Conservation (phyloP, 2,888 invertebrate species). For the Salticus scenicus region DNA sequence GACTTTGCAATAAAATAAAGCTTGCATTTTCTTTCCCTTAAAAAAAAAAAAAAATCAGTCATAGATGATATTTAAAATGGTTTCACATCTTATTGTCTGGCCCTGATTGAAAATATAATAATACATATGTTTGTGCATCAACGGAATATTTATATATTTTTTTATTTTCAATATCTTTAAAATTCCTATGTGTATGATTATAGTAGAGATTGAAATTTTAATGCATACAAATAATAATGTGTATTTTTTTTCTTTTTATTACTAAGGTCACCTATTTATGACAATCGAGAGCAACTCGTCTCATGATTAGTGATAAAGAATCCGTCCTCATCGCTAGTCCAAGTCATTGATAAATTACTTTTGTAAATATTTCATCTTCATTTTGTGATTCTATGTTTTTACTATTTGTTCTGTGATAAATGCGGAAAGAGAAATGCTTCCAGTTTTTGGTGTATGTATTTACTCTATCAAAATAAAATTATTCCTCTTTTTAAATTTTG, state of each 20-base stretch:
- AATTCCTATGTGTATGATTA: no score
- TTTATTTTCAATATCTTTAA: no score
- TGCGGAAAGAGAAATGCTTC: slow-evolving; percentile 1
- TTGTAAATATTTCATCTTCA: slow-evolving; percentile 53
- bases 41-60: no score
- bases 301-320: slow-evolving; percentile 29
- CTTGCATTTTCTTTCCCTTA: no score
- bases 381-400: slow-evolving; percentile 42
- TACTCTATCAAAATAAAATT: neutral
- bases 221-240: no score
- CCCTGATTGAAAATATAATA: no score
- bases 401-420: slow-evolving; percentile 56
- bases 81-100: no score
- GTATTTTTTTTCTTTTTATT: slow-evolving; percentile 4
- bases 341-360: slow-evolving; percentile 28
- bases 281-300: slow-evolving; percentile 54
- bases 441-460: neutral
- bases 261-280: slow-evolving; percentile 62
- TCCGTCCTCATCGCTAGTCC: slow-evolving; percentile 56
- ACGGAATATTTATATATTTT: no score
- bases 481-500: neutral
- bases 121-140: no score
- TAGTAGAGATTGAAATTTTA: no score
- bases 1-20: no score
- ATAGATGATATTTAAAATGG: no score